Evolutionary conservation across 1,140 invertebrate genomes (phyloP).

Genomic region (Zophobas atratus): DNA sequence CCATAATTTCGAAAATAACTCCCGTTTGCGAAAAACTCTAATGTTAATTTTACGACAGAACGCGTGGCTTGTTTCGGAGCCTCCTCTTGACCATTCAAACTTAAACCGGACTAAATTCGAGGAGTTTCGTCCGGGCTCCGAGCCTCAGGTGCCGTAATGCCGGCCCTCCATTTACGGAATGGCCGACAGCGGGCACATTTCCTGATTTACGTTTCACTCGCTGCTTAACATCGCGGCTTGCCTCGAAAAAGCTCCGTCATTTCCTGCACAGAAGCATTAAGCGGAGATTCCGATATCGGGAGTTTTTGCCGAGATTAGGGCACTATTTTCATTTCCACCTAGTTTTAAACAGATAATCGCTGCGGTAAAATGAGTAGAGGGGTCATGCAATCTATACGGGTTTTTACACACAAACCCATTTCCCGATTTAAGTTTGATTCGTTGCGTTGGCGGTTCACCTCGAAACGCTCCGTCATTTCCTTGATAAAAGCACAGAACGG

Average conservation of each 20-base stretch:
- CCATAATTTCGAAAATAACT: neutral
- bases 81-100: no score
- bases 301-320: neutral
- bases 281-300: neutral
- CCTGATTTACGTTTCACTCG: slow-evolving; percentile 14
- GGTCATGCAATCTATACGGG: no score
- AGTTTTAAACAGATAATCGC: no score
- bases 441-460: no score
- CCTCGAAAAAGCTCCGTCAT: slow-evolving; percentile 9
- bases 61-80: neutral
- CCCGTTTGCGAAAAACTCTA: neutral
- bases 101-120: no score
- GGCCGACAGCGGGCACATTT: slow-evolving; percentile 20
- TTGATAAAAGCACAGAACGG: no score
- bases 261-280: slow-evolving; percentile 18
- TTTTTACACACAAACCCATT: no score
- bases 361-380: no score
- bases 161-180: slow-evolving; percentile 9
- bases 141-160: slow-evolving; percentile 17
- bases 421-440: no score
- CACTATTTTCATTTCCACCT: no score
- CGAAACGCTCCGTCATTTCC: no score
- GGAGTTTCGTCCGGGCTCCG: no score
- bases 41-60: neutral
- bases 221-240: slow-evolving; percentile 7